These are phyloP conservation scores for Hirundo rustica DNA, from an alignment of 2,797 vertebrate genomes.

Conservation along the genomic window DNA sequence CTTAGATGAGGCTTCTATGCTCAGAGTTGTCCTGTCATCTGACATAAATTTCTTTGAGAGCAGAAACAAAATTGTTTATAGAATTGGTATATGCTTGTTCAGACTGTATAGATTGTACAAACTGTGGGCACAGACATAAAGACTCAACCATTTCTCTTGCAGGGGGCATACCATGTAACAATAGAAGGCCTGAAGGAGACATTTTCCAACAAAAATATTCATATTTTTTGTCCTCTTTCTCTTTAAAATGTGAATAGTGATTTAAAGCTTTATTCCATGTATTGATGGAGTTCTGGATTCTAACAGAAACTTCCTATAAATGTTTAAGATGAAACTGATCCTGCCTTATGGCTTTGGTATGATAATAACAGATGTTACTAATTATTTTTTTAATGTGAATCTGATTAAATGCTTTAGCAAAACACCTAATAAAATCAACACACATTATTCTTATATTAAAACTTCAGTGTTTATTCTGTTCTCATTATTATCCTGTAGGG, in stretches of 20 bases:
- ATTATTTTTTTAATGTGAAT: background rate
- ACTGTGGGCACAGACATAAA: background rate
- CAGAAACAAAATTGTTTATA: background rate
- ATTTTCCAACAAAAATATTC: background rate
- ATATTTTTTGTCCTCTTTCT: background rate
- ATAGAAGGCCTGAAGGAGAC: background rate
- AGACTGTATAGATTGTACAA: background rate
- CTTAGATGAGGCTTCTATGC: background rate
- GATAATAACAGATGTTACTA: background rate
- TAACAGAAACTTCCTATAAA: background rate
- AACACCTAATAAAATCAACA: background rate
- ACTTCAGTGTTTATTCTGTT: background rate
- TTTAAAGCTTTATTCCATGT: background rate
- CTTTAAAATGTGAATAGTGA: background rate
- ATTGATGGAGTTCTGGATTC: background rate
- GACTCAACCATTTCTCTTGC: background rate
- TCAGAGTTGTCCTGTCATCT: background rate
- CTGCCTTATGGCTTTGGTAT: background rate
- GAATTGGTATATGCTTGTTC: background rate
- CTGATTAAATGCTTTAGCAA: background rate
- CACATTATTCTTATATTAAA: background rate
- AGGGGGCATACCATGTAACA: background rate
- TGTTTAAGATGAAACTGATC: background rate
- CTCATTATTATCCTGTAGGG: background rate
- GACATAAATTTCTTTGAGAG: background rate